A percentile compares a stretch with the other conserved stretches of the same genome.
Conservation (phyloP, 2,888 invertebrate species). For the Anarsia innoxiella region DNA sequence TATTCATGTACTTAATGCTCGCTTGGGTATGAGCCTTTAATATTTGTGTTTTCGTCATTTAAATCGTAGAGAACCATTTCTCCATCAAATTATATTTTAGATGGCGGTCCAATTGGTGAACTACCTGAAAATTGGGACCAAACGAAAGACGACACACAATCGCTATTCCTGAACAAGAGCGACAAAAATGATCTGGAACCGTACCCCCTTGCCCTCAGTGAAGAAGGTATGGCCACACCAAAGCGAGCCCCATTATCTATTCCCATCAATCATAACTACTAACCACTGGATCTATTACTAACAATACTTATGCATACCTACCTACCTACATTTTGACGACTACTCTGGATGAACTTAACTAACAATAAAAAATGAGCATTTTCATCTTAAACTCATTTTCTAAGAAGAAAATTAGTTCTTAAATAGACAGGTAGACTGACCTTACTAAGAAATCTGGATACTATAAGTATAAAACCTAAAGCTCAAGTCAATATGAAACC, state of each 20-base stretch:
- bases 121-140: constrained; percentile 73
- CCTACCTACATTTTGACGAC: no score
- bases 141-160: constrained; percentile 69
- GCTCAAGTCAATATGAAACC: no score
- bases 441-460: no score
- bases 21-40: constrained; percentile 23
- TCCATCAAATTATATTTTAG: constrained; percentile 35
- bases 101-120: constrained; percentile 62
- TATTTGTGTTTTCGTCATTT: neutral
- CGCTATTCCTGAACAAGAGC: constrained; percentile 70
- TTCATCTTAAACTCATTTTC: no score
- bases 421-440: no score
- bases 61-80: constrained; percentile 11
- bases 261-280: constrained; percentile 7
- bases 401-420: no score
- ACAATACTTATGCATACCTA: no score
- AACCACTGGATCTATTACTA: neutral
- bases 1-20: constrained; percentile 14
- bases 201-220: constrained; percentile 68
- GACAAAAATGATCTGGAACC: constrained; percentile 73
- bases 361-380: no score
- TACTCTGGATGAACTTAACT: no score
- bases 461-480: no score
- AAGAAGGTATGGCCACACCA: constrained; percentile 54
- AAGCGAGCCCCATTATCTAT: constrained; percentile 19